These are phyloP conservation scores for Alligator sinensis DNA, from an alignment of 2,113 vertebrate species.

Conservation along the genomic window DNA sequence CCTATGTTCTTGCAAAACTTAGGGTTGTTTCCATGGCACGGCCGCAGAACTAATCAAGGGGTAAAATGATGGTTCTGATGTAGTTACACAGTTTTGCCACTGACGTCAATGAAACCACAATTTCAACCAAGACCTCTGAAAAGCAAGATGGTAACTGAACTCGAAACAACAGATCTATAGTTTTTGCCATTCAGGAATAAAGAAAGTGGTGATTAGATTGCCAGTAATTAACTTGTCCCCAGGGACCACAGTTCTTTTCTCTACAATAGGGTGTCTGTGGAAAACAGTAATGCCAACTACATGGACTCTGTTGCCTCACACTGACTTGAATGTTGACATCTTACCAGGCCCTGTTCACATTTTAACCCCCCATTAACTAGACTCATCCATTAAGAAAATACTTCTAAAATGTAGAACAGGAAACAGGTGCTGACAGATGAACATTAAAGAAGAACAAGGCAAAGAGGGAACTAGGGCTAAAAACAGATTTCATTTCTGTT, in stretches of 20 bases:
- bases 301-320: neutral
- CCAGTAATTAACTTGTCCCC: neutral
- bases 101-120: neutral
- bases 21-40: neutral
- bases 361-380: neutral
- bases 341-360: neutral
- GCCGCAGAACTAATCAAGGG: neutral
- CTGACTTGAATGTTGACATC: neutral
- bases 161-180: neutral
- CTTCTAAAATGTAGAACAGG: neutral
- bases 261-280: neutral
- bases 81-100: neutral
- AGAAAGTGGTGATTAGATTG: neutral
- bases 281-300: neutral
- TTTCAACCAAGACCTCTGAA: neutral
- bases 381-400: neutral
- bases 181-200: neutral
- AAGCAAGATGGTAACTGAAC: neutral
- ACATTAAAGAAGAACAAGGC: neutral
- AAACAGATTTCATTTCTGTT: too few species aligned
- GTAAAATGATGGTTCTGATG: neutral
- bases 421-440: neutral
- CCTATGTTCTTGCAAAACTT: slow-evolving; percentile 19
- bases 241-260: neutral
- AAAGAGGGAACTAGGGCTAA: neutral